Conservation (phyloP, 2,113 vertebrate species). For the Aramus guarauna region DNA sequence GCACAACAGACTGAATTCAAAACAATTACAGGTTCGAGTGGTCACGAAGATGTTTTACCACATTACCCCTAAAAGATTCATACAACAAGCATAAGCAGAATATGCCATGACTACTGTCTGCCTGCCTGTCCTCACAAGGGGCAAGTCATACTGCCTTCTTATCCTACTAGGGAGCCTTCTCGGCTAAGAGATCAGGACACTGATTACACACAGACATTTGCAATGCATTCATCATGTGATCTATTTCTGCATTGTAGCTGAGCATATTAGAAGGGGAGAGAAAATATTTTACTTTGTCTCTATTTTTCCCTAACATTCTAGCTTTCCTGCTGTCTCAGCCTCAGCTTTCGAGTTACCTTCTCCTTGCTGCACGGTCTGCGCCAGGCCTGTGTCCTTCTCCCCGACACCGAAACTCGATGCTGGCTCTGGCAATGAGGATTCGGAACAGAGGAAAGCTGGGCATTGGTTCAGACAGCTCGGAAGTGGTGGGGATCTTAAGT, state of each 20-base stretch:
- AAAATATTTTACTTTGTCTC: background rate
- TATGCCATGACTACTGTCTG: background rate
- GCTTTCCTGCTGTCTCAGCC: background rate
- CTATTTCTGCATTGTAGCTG: background rate
- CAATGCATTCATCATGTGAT: background rate
- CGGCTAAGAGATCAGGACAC: background rate
- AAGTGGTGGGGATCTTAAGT: constrained; percentile 25
- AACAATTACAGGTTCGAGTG: background rate
- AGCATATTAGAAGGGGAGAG: background rate
- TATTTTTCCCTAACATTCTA: background rate
- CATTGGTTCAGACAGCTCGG: constrained; percentile 40
- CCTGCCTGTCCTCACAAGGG: background rate
- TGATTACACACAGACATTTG: background rate
- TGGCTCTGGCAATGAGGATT: background rate
- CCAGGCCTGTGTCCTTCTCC: background rate
- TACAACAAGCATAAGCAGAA: background rate
- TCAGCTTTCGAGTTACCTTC: background rate
- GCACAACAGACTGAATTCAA: background rate
- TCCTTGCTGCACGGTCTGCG: background rate
- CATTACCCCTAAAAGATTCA: background rate
- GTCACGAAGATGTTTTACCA: background rate
- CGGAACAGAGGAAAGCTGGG: background rate
- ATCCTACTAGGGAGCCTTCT: background rate
- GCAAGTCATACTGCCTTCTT: background rate
- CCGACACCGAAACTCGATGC: background rate